Base-by-base conservation (phyloP, 2,888 invertebrate species). In the Synergus japonicus region DNA sequence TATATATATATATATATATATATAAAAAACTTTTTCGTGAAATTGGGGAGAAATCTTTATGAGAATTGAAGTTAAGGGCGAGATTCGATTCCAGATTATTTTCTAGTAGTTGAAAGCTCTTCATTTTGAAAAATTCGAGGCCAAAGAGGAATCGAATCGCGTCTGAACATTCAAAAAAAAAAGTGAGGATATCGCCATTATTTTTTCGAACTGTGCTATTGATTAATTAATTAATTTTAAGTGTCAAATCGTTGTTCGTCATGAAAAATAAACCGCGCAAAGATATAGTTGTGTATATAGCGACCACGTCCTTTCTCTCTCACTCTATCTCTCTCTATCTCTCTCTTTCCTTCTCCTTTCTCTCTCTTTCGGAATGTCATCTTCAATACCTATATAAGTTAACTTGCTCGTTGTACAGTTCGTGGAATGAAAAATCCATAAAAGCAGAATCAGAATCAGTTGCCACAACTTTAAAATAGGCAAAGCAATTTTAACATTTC, bases 391-490 rank as follows among this genome's bases (percentile, higher is more conserved):
- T 73, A 73, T 73, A 73, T 29, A 29, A 73, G 49, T 73, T 73
- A 29, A 73, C 15, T 65, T 65, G 43, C 65, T 73, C 49, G 46
- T 73, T 73, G 73, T 73, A 49, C 73, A 73, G 73, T 54, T 73
- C 37, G 73, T 73, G 73, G 10, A 73, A 54, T 73, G 37, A 54
- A 69, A 49, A 69, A 69, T 10, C 12, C 8, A 44, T 12, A 46
- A 73, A 54, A 49, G 5, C 37, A 54, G 73, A 60, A 22, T 12
- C 37, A 54, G 15, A 54, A 15, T 49, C 37, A 8, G 29, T 69
- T n/a, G 69, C 66, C 10, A 58, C 8, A 9, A n/a, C 54, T 43
- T 37, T 41, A 76, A 9, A 58, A 41, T 58, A 5, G 49, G 15
- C 0, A 49, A 49, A n/a, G 49, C 15, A 22, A 60, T 60, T 60